Evolutionary conservation across 2,797 vertebrate species (phyloP), one percentile per base, ranked within the genome.

Genomic region (Neosalanx taihuensis): DNA sequence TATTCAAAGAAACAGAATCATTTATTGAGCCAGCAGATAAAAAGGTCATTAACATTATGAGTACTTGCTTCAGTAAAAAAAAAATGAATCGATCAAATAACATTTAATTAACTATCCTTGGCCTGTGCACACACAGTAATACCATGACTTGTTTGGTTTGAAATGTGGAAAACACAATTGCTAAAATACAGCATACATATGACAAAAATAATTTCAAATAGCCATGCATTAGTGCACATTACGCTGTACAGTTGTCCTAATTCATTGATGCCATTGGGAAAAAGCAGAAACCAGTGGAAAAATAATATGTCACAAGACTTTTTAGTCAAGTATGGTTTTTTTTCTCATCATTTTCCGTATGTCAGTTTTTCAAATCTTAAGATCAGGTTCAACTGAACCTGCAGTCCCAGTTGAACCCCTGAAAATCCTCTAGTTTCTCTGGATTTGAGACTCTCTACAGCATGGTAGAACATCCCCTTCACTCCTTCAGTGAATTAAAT

Each of bases 201-300:
- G 61, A 60, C 72, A 64, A 74, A 70, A 67, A 72, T 49, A 17
- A 5, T 17, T 66, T 65, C 20, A 66, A 46, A 76, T 9, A 73
- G 74, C 71, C 82, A 81, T 83, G 87, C 84, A 78, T 63, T 73
- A 75, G 75, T 53, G 57, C 64, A 60, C 65, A 70, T 65, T 70
- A 61, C 12, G 58, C 58, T 66, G 15, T 49, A 66, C 23, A 66
- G 33, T 35, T 35, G 33, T 35, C 33, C 23, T 41, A 71, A 61
- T 63, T 70, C 62, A 15, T 57, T 15, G 46, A 12, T 49, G 72
- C 30, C 53, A 56, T 59, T 0, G 3, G 4, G 1, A 76, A 20
- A 66, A 70, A 41, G 15, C 23, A 62, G 20, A 29, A 62, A 63
- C 26, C 37, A 20, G 56, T 53, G 29, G 26, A 60, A 13, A 37